Percentiles rank a stretch among this genome's conserved stretches.
phyloP scores from a whole-genome alignment of 2,113 vertebrate species.

The Heterotilapia buettikoferi region DNA sequence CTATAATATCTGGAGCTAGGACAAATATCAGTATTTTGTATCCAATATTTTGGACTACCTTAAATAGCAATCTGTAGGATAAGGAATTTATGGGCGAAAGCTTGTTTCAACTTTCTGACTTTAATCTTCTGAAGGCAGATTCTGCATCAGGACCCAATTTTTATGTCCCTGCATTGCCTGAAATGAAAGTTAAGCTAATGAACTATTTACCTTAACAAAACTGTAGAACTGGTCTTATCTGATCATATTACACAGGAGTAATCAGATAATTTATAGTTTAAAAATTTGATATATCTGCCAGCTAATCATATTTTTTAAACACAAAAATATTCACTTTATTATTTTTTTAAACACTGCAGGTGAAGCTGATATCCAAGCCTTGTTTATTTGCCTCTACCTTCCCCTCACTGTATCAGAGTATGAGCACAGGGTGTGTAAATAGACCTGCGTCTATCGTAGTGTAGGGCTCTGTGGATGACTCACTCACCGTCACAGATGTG shows the following conservation, averaged over 20 bases:
- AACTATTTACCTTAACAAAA: neutral
- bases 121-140: neutral
- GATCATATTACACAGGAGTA: neutral
- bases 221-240: fast-evolving
- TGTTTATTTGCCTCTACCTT: neutral
- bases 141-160: neutral
- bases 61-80: fast-evolving
- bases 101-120: fast-evolving
- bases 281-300: neutral
- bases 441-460: neutral
- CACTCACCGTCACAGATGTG: slow-evolving; percentile 4
- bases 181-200: neutral
- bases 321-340: neutral
- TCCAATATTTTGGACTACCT: neutral
- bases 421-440: neutral
- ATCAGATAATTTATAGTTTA: neutral
- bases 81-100: fast-evolving
- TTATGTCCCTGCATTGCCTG: neutral
- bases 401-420: neutral
- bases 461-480: neutral
- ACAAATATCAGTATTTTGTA: neutral
- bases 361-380: neutral
- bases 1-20: fast-evolving
- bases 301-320: neutral
- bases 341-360: neutral